Evolutionary conservation across 2,888 invertebrate species (phyloP).

Genomic region (Mythimna lalbum): DNA sequence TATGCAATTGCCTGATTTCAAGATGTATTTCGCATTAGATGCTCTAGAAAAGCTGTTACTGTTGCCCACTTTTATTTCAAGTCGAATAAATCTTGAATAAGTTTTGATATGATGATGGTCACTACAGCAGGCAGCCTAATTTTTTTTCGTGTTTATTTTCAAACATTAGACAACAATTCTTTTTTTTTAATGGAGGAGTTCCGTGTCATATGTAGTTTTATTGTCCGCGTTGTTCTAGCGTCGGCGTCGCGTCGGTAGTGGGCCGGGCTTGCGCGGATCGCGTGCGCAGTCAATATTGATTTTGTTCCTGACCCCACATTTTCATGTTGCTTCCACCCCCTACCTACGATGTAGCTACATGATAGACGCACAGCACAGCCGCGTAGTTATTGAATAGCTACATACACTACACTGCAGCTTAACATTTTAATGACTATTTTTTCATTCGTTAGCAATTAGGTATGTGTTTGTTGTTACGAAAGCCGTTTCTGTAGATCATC

Average conservation of each 20-base stretch:
- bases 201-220: constrained; percentile 17
- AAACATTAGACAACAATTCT: background rate
- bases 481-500: background rate
- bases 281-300: constrained; percentile 86
- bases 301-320: constrained; percentile 71
- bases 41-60: background rate
- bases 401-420: constrained; percentile 20
- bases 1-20: no score
- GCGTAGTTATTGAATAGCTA: constrained; percentile 32
- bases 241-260: constrained; percentile 29
- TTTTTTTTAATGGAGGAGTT: constrained; percentile 18
- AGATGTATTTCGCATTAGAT: background rate
- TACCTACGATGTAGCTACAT: constrained; percentile 58
- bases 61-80: background rate
- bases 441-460: no score
- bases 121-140: background rate
- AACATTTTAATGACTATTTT: constrained; percentile 11
- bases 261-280: constrained; percentile 77
- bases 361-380: constrained; percentile 34
- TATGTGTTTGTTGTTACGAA: background rate
- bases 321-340: constrained; percentile 69
- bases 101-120: background rate
- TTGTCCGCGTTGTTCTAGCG: constrained; percentile 24
- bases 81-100: background rate
- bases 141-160: background rate